Conservation (phyloP, 2,113 vertebrate species). For the Perognathus longimembris region DNA sequence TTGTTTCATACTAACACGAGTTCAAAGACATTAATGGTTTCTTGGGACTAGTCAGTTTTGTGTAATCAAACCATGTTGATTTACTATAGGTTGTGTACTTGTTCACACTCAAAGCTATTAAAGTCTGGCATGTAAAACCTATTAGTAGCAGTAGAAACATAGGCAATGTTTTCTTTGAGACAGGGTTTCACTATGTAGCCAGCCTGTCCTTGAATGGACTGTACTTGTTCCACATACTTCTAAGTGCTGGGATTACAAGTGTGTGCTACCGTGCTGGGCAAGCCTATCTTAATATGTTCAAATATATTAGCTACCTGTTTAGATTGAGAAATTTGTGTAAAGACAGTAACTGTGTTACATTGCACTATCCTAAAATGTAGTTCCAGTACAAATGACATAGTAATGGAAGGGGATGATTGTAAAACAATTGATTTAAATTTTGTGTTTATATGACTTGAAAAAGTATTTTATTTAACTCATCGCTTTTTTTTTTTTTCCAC, state of each 20-base stretch:
- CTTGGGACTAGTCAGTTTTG: constrained; percentile 89
- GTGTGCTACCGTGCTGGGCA: neutral
- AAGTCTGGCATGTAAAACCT: constrained; percentile 91
- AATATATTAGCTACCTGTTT: neutral
- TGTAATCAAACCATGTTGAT: constrained; percentile 91
- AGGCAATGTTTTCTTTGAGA: constrained; percentile 86
- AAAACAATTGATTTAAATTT: constrained; percentile 21
- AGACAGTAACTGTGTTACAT: neutral
- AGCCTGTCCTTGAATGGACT: neutral
- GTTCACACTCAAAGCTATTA: constrained; percentile 90
- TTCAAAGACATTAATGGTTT: constrained; percentile 87
- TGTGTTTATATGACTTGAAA: neutral
- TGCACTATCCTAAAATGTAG: constrained; percentile 4
- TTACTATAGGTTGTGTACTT: constrained; percentile 89
- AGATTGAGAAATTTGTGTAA: constrained; percentile 10
- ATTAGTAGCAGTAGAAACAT: constrained; percentile 98
- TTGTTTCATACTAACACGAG: constrained; percentile 89
- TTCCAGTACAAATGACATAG: neutral
- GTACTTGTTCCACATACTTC: neutral
- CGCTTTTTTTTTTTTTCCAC: too few relatives aligned
- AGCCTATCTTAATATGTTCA: neutral
- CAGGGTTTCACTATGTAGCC: neutral
- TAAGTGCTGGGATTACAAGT: neutral
- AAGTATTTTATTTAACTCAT: neutral
- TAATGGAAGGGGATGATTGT: neutral